Evolutionary conservation across 2,797 vertebrate species (phyloP).

Genomic region (Anolis apletophallus): DNA sequence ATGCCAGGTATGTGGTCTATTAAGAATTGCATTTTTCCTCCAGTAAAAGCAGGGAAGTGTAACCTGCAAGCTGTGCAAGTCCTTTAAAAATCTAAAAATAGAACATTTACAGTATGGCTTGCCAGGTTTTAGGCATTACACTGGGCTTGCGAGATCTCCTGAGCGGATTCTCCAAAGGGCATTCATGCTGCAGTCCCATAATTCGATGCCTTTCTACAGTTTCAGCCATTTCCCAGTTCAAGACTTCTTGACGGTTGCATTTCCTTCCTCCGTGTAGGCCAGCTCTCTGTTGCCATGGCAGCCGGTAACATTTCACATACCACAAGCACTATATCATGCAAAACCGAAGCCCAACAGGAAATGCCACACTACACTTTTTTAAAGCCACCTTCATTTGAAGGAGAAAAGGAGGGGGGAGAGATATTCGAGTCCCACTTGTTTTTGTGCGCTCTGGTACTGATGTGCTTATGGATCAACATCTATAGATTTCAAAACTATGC

Average conservation of each 20-base stretch:
- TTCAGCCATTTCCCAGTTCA: constrained; percentile 55
- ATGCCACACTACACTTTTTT: constrained; percentile 50
- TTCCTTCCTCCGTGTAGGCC: constrained; percentile 63
- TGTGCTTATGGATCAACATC: constrained; percentile 30
- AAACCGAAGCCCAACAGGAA: constrained; percentile 73
- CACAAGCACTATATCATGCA: constrained; percentile 62
- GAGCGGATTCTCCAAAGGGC: constrained; percentile 17
- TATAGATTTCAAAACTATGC: constrained; percentile 9
- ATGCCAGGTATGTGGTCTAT: constrained; percentile 27
- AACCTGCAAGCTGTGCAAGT: constrained; percentile 19
- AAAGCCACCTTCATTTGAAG: constrained; percentile 64
- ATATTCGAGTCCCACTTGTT: constrained; percentile 23
- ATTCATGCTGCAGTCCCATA: constrained; percentile 20
- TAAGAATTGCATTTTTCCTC: constrained; percentile 26
- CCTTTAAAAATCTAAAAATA: constrained; percentile 52
- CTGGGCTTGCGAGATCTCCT: not conserved
- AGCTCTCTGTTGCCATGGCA: constrained; percentile 78
- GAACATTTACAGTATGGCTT: constrained; percentile 2
- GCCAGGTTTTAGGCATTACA: constrained; percentile 26
- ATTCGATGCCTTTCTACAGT: constrained; percentile 16
- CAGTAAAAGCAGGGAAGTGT: constrained; percentile 28
- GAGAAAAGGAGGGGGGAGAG: constrained; percentile 20
- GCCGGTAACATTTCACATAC: constrained; percentile 75
- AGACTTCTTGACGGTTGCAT: constrained; percentile 51
- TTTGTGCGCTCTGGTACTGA: not conserved